phyloP scores from a whole-genome alignment of 2,888 invertebrate genomes.

The Phanerotoma sp. region DNA sequence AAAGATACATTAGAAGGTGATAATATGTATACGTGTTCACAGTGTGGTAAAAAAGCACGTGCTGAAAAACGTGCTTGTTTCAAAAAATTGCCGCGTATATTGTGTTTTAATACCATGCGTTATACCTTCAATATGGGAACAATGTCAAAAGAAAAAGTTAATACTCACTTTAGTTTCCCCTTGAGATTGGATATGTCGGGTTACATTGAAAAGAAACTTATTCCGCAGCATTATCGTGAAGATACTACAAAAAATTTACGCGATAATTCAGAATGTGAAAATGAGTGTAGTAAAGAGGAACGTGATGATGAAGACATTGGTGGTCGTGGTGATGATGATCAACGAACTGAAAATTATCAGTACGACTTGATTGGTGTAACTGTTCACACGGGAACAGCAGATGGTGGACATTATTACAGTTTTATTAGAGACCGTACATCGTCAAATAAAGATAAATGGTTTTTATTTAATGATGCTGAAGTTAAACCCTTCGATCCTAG shows the following conservation, averaged over 20 bases:
- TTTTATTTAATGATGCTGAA: slow-evolving; percentile 89
- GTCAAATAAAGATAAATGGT: slow-evolving; percentile 82
- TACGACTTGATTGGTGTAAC: slow-evolving; percentile 90
- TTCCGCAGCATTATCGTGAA: slow-evolving; percentile 86
- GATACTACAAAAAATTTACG: no score
- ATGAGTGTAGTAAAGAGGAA: slow-evolving; percentile 22
- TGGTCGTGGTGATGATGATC: slow-evolving; percentile 14
- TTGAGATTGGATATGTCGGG: slow-evolving; percentile 91
- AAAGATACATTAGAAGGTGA: slow-evolving; percentile 96
- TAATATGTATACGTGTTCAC: slow-evolving; percentile 97
- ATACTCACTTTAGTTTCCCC: slow-evolving; percentile 96
- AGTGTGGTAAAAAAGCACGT: slow-evolving; percentile 91
- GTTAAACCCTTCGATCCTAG: slow-evolving; percentile 94
- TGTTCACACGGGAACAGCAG: slow-evolving; percentile 97
- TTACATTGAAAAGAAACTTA: slow-evolving; percentile 90
- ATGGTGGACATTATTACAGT: slow-evolving; percentile 95
- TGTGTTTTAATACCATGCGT: slow-evolving; percentile 96
- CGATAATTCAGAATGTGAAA: slow-evolving; percentile 25
- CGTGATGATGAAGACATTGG: slow-evolving; percentile 40
- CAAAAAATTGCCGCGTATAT: slow-evolving; percentile 87
- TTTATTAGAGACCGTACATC: slow-evolving; percentile 84
- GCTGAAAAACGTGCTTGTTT: slow-evolving; percentile 96
- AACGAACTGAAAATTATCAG: slow-evolving; percentile 68
- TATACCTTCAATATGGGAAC: slow-evolving; percentile 98
- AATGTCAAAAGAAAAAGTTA: slow-evolving; percentile 96